Percentiles rank a stretch among this genome's conserved stretches.
These are phyloP conservation scores for Conus ventricosus DNA, from an alignment of 1,140 invertebrate species.

Conservation along the genomic window DNA sequence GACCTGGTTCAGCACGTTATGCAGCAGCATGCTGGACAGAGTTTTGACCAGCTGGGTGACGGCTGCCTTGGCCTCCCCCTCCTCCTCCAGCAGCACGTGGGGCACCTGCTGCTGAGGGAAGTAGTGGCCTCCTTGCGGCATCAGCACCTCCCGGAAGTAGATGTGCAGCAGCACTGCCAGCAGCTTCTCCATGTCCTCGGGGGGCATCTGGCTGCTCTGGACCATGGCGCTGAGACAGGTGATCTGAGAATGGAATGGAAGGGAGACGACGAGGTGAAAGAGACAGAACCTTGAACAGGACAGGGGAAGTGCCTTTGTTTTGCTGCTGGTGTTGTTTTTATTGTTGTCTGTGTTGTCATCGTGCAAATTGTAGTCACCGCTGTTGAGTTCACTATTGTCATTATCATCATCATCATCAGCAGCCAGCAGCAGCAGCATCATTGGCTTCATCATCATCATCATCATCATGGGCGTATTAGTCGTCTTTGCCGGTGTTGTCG, in stretches of 20 bases:
- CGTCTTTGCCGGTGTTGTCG: too few relatives aligned
- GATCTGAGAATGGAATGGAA: neutral
- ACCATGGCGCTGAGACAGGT: neutral
- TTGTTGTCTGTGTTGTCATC: too few relatives aligned
- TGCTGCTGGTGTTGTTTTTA: too few relatives aligned
- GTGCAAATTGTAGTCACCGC: too few relatives aligned
- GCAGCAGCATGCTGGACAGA: neutral
- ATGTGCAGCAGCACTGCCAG: constrained; percentile 25
- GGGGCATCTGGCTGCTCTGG: neutral
- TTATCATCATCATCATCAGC: too few relatives aligned
- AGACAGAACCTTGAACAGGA: too few relatives aligned
- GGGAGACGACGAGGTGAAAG: too few relatives aligned
- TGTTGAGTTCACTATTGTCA: too few relatives aligned
- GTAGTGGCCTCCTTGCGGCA: neutral
- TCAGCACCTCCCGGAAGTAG: constrained; percentile 30
- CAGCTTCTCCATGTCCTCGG: constrained; percentile 15
- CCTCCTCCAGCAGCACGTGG: neutral
- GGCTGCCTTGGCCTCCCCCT: neutral
- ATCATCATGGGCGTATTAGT: too few relatives aligned
- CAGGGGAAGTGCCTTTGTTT: too few relatives aligned
- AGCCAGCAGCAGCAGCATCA: too few relatives aligned
- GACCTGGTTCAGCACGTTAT: neutral
- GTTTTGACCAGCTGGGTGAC: constrained; percentile 11
- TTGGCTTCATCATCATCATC: too few relatives aligned
- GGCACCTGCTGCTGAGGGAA: neutral